Percentiles rank a stretch among this genome's conserved stretches.
phyloP scores from a whole-genome alignment of 2,113 vertebrate genomes.

The Ia io region DNA sequence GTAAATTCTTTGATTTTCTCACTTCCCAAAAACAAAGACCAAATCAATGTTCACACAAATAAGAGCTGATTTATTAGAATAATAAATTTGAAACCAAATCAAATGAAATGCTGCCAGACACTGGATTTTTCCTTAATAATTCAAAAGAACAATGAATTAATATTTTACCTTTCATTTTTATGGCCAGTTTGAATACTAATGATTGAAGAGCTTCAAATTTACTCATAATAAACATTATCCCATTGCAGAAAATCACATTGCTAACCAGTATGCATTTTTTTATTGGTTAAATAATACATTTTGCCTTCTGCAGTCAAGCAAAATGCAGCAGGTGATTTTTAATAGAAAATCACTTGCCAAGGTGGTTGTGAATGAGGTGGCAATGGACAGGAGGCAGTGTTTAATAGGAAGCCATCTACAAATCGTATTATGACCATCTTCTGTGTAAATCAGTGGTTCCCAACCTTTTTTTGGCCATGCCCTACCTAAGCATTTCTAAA shows the following conservation, averaged over 20 bases:
- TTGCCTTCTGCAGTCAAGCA: background rate
- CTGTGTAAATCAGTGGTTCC: no score
- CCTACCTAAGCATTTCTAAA: no score
- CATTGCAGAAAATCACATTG: constrained; percentile 13
- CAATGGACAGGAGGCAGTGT: background rate
- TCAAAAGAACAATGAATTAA: constrained; percentile 53
- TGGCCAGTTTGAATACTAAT: constrained; percentile 9
- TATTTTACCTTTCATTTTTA: constrained; percentile 36
- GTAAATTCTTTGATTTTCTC: constrained; percentile 39
- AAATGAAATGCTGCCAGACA: constrained; percentile 23
- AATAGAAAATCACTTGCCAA: background rate
- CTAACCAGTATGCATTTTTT: background rate
- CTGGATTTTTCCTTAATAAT: background rate
- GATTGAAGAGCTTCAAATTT: background rate
- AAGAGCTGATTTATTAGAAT: constrained; percentile 54
- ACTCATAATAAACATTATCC: background rate
- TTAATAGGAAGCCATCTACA: background rate
- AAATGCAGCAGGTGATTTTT: background rate
- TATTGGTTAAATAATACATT: background rate
- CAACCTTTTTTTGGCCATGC: no score
- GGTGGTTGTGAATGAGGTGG: background rate
- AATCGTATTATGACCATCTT: background rate
- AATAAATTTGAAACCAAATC: constrained; percentile 43
- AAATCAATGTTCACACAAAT: constrained; percentile 55
- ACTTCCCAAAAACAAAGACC: background rate